Evolutionary conservation across 1,140 invertebrate species (phyloP), one percentile per base, ranked within the genome.

Genomic region (Drosophila kepulauana): DNA sequence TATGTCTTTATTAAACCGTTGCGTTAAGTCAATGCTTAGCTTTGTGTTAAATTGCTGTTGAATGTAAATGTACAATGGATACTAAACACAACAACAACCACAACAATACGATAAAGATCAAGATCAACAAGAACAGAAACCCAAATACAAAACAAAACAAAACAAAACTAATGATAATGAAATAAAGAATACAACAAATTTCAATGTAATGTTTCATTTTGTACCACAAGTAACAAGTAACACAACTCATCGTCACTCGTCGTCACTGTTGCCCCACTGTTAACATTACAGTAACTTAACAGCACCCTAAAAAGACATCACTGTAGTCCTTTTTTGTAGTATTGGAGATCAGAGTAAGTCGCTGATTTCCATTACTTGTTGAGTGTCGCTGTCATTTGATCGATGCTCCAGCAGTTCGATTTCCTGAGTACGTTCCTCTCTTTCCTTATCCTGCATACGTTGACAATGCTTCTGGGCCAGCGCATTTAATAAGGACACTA

Each of bases 401-500:
- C 11, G 16, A 1, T 13, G 20, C 2, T 73, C 15, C 41, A 13
- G 7, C 38, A 15, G 15, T 35, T 57, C 41, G 11, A 3, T 43
- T 59, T 41, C 41, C 52, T 7, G 33, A 38, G 20, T 15, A 10
- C 1, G 5, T 25, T 20, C 28, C 13, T 20, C 28, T 5, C 0
- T 63, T 48, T 57, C 20, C 7, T 92, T 91, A 79, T 96, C 95
- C 61, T 94, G 93, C 41, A 95, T 81, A 15, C 96, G 93, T 91
- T 96, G 96, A 92, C 97, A 96, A 93, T 99, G 98, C 91, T 95
- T 97, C 93, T 99, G 98, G 66, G 99, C 99, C 68, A 99, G 94
- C 2, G 98, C 98, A 92, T 99, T 99, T 79, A 99, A 94, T 82
- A 99, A 98, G 11, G 98, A 99, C 49, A 99, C 93, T 5, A 99